Base-by-base conservation (phyloP, 2,113 vertebrate species). In the Sylvilagus bachmani region DNA sequence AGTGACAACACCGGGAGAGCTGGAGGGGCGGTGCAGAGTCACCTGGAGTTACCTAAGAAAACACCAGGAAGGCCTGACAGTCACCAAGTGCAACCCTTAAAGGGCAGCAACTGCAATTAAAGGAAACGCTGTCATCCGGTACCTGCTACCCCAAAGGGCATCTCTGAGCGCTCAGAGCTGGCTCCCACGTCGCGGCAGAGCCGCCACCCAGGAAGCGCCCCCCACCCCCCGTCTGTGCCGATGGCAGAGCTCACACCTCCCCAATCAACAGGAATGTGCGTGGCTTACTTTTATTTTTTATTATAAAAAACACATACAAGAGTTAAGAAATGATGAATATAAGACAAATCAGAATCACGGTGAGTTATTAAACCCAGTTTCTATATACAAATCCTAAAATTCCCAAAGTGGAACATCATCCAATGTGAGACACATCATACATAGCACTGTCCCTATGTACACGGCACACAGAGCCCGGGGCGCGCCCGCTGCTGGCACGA, bases 321-420 rank as follows among this genome's bases (percentile, higher is more conserved):
- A 96, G 62, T 95, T 97, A 67, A 98, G 98, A 98, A 98, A 92
- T 95, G 77, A 95, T 92, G 81, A 92, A 61, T 96, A 96, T 84
- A 95, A 83, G 95, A 97, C 96, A 97, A 96, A 74, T 89, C 96
- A 92, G 95, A 80, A 97, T 95, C 91, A 96, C 67, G 58, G 92
- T 90, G 95, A 97, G 88, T 93, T 95, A 95, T 95, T 93, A 82
- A 97, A 97, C 79, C 93, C 96, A 44, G 83, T 91, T 91, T 96
- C 91, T 98, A 98, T 98, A 92, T 98, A 99, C 96, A 98, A 94
- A 97, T 84, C 98, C 86, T 97, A 98, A 96, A 98, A 98, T 98
- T 98, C 97, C 98, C 8, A 96, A 98, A 98, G 97, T 97, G 98
- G 98, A 98, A 98, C 36, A 98, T 95, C 96, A 97, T 96, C 70